These are phyloP conservation scores for Cololabis saira DNA, from an alignment of 2,113 vertebrate species.

Conservation along the genomic window DNA sequence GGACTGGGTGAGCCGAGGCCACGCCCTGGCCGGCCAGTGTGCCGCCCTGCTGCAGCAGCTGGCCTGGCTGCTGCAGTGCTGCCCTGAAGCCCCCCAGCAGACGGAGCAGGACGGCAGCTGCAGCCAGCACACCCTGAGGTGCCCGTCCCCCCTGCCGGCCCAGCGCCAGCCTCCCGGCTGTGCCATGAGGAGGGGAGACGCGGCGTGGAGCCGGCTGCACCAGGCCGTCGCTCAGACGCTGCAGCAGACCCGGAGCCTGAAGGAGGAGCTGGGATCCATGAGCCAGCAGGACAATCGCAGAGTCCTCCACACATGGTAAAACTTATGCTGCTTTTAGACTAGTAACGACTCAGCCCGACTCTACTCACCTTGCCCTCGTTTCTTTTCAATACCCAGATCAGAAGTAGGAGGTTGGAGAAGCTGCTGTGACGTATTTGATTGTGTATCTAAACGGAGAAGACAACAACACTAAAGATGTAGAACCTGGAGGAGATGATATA, in stretches of 20 bases:
- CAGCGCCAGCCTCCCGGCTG: slow-evolving; percentile 86
- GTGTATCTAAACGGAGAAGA: too few relatives aligned
- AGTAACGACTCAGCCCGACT: too few relatives aligned
- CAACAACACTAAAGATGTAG: too few relatives aligned
- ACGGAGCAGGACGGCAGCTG: slow-evolving; percentile 46
- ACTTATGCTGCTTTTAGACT: too few relatives aligned
- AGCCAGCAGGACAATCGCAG: slow-evolving; percentile 76
- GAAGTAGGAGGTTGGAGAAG: too few relatives aligned
- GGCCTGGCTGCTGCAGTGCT: slow-evolving; percentile 89
- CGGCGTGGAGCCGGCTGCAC: slow-evolving; percentile 82
- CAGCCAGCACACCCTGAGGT: slow-evolving; percentile 74
- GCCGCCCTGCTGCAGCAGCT: slow-evolving; percentile 86
- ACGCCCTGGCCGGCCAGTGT: slow-evolving; percentile 85
- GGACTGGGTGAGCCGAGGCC: slow-evolving; percentile 83
- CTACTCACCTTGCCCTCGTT: too few relatives aligned
- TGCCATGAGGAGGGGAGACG: slow-evolving; percentile 84
- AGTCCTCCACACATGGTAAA: slow-evolving; percentile 89
- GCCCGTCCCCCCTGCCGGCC: slow-evolving; percentile 83
- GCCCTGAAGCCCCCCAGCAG: slow-evolving; percentile 80
- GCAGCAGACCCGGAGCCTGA: slow-evolving; percentile 73
- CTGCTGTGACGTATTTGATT: too few relatives aligned
- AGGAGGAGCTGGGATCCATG: slow-evolving; percentile 82
- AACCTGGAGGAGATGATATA: too few relatives aligned
- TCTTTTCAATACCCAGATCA: too few relatives aligned
- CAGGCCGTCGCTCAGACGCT: slow-evolving; percentile 70